A percentile compares a stretch with the other conserved stretches of the same genome.
Evolutionary conservation across 2,113 vertebrate genomes (phyloP).

Genomic region (Hippocampus comes): DNA sequence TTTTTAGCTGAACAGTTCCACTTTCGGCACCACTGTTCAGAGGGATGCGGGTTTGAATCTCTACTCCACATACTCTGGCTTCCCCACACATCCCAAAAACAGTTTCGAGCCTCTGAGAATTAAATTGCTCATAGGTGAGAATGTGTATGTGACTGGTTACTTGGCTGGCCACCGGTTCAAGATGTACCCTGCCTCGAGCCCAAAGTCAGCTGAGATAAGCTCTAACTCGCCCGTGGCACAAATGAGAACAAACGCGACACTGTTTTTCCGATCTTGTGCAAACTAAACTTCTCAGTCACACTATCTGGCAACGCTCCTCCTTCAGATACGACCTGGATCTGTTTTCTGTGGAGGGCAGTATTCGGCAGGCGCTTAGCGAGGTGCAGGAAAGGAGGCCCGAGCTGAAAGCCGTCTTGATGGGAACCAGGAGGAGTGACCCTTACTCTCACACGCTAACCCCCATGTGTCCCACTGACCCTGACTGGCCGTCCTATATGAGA

Average conservation of each 20-base stretch:
- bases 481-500: constrained; percentile 89
- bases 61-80: too few species aligned
- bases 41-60: too few species aligned
- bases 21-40: too few species aligned
- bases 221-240: too few species aligned
- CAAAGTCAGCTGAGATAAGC: too few species aligned
- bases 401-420: constrained; percentile 88
- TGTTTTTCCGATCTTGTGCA: background rate
- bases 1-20: too few species aligned
- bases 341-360: constrained; percentile 81
- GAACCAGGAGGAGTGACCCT: constrained; percentile 87
- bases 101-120: too few species aligned
- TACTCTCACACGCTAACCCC: constrained; percentile 80
- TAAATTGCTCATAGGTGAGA: too few species aligned
- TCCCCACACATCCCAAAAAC: too few species aligned
- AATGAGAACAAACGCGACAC: too few species aligned
- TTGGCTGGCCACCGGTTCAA: too few species aligned
- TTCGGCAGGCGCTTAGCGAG: constrained; percentile 79
- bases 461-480: constrained; percentile 82
- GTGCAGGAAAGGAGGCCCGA: constrained; percentile 77
- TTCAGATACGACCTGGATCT: constrained; percentile 81
- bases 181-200: too few species aligned
- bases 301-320: background rate
- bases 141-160: background rate
- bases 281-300: background rate